Base-by-base conservation (phyloP, 1,140 invertebrate genomes). In the Platorchestia sp. region DNA sequence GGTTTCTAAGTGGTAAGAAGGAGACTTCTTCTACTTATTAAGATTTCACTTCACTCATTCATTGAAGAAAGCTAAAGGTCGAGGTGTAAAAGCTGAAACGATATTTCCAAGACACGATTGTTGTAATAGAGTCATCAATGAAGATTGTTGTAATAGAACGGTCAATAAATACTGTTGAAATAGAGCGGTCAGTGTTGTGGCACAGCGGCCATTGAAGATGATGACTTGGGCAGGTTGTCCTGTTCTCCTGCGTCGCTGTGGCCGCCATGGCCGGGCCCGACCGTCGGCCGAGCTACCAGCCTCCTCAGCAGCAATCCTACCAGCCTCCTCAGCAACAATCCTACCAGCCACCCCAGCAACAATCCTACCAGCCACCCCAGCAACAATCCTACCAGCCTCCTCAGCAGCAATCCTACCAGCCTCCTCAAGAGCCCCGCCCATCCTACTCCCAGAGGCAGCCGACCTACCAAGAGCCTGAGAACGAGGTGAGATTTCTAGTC, bases 321-420 rank as follows among this genome's bases (percentile, higher is more conserved):
- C 91, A 93, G 91, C 91, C 91, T 7, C 91, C 91, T 36, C 91
- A 93, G 45, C 91, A 93, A 36, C 91, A 93, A 44, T 44, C 91
- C 41, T 93, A 93, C 91, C 91, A 93, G 91, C 91, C 91, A 16
- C 91, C 91, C 44, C 89, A 91, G 43, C 89, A 91, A 44, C 89
- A 91, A 45, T 43, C 89, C 1, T 91, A 91, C 42, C 89, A 91
- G 89, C 89, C 89, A 91, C 89, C 89, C 40, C 91, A 93, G 91
- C 91, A 93, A 41, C 91, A 93, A 44, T 45, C 91, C 43, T 93
- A 93, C 91, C 91, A 93, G 91, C 91, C 91, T 41, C 91, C 91
- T 44, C 91, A 89, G n/a, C 86, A 93, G 44, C 91, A 93, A 47
- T 93, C 91, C 44, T 93, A 93, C 91, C 91, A 93, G 45, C 14